Conservation (phyloP, 2,113 vertebrate genomes). For the Leptodactylus fuscus region DNA sequence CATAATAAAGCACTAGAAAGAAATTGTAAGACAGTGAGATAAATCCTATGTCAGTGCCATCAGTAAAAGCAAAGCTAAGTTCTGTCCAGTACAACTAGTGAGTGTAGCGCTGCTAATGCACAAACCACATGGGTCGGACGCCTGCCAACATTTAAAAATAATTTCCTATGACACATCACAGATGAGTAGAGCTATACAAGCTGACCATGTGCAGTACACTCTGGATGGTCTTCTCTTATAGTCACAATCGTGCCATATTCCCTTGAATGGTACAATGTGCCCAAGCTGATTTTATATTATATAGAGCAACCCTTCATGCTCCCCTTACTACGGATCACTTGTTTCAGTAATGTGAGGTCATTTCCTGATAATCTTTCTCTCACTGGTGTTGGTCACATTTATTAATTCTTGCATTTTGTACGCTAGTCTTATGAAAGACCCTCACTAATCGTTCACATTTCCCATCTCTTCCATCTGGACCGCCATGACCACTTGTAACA, state of each 20-base stretch:
- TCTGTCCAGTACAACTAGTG: neutral
- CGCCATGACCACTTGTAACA: too few relatives aligned
- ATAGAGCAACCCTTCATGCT: neutral
- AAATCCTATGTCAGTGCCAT: neutral
- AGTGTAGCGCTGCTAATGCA: neutral
- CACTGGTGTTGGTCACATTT: too few relatives aligned
- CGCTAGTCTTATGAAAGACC: too few relatives aligned
- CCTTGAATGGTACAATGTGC: neutral
- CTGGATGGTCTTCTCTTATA: neutral
- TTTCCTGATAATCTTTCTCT: too few relatives aligned
- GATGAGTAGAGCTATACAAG: neutral
- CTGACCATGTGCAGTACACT: neutral
- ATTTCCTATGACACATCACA: neutral
- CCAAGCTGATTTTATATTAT: neutral
- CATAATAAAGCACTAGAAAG: neutral
- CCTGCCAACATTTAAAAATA: neutral
- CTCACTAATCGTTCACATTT: too few relatives aligned
- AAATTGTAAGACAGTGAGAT: neutral
- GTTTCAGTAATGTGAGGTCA: too few relatives aligned
- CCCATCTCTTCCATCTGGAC: too few relatives aligned
- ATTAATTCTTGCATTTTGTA: too few relatives aligned
- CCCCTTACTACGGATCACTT: neutral
- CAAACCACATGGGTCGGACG: neutral
- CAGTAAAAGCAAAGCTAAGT: neutral
- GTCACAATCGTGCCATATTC: neutral